Evolutionary conservation across 2,888 invertebrate species (phyloP).

Genomic region (Sinotaia quadrata): DNA sequence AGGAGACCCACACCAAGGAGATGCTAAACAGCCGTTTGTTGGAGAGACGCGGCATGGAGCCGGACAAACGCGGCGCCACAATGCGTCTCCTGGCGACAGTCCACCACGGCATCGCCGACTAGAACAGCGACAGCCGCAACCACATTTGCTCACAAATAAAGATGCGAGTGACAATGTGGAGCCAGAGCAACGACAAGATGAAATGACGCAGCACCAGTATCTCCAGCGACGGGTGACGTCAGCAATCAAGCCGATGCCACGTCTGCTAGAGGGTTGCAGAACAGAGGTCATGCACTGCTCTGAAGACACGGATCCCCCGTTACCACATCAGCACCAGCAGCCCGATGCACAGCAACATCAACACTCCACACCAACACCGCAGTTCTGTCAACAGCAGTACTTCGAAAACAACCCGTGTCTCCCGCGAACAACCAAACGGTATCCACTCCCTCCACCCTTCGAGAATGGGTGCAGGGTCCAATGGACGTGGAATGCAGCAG

Average conservation of each 20-base stretch:
- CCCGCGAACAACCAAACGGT: neutral
- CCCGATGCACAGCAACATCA: too few relatives aligned
- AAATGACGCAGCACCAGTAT: neutral
- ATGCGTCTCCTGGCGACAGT: too few relatives aligned
- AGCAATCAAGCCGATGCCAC: neutral
- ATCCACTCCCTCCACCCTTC: constrained; percentile 42
- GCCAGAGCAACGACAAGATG: too few relatives aligned
- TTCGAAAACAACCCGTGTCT: constrained; percentile 22
- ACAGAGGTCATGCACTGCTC: neutral
- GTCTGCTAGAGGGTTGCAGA: neutral
- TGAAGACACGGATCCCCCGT: neutral
- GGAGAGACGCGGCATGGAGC: neutral
- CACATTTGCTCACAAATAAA: too few relatives aligned
- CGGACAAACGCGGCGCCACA: neutral
- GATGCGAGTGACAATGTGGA: too few relatives aligned
- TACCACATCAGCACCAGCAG: neutral
- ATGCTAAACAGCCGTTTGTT: constrained; percentile 21
- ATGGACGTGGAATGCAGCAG: constrained; percentile 81
- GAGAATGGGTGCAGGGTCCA: constrained; percentile 77
- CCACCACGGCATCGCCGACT: too few relatives aligned
- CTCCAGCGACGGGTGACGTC: neutral
- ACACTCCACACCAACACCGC: too few relatives aligned
- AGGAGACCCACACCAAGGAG: too few relatives aligned
- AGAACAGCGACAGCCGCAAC: too few relatives aligned
- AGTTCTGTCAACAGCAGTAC: neutral